Evolutionary conservation across 1,140 invertebrate species (phyloP), one percentile per base, ranked within the genome.

Genomic region (Macrocentrus cingulum): DNA sequence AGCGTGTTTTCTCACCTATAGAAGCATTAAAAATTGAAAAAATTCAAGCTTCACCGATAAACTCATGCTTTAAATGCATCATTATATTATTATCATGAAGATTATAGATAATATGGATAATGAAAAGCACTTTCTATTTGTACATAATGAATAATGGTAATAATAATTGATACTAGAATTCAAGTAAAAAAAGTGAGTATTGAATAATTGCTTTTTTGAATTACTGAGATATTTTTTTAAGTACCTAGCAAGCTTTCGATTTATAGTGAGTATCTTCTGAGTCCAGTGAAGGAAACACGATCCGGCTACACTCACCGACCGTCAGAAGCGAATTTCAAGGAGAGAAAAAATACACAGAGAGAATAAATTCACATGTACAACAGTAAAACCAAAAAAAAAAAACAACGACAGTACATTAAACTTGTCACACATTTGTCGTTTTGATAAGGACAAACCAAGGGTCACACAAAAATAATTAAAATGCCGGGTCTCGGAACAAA

Each of bases 161-260:
- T n/a, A 6, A 44, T 44, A 18, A 16, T 11, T 44, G 22, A 44
- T 44, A n/a, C n/a, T n/a, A 19, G 16, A 44, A 44, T 16, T 44
- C 16, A 19, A 44, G 18, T 19, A 6, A 44, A 19, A 11, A 9
- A 44, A 11, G 22, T 44, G 42, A 44, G 11, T 4, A 18, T 1
- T 16, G 9, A 16, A 45, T 46, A 46, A 18, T 23, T 13, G 11
- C 8, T 48, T 2, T 23, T 13, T 45, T 16, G 29, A 45, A 45
- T 39, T 57, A 25, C 16, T 29, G 16, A 49, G 46, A 57, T 49
- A 23, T 59, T 59, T 56, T 63, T 61, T 60, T 62, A 69, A 65
- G 63, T 76, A 76, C 74, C 74, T 76, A 75, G 70, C 74, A 71
- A 75, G 68, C 67, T 76, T 76, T 76, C 69, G 71, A 66, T 76